Evolutionary conservation across 2,113 vertebrate genomes (phyloP).

Genomic region (Xenotilapia leptura): DNA sequence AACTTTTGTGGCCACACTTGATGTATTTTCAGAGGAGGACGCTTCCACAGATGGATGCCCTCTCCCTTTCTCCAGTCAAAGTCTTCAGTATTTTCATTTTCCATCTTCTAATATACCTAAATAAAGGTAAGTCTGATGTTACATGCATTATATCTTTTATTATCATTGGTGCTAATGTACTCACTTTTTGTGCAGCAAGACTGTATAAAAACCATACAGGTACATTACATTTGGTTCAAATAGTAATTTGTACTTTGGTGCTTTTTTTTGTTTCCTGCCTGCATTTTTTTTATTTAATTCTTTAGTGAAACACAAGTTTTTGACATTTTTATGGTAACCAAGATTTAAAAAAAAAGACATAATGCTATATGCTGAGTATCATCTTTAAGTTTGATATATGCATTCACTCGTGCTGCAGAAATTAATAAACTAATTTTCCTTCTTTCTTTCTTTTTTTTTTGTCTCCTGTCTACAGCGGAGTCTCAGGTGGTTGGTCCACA

Average conservation of each 20-base stretch:
- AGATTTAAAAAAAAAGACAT: too few relatives aligned
- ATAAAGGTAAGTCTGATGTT: not conserved
- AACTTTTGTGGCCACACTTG: not conserved
- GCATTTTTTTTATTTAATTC: not conserved
- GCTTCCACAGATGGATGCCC: accelerated
- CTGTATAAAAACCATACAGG: not conserved
- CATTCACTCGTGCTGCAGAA: accelerated
- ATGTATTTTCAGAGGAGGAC: not conserved
- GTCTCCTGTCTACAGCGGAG: accelerated
- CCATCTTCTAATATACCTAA: not conserved
- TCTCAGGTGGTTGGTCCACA: not conserved
- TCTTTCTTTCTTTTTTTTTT: accelerated
- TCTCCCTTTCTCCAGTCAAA: not conserved
- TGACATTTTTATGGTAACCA: accelerated
- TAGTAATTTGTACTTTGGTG: accelerated
- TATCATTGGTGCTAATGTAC: not conserved
- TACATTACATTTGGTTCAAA: not conserved
- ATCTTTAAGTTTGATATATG: not conserved
- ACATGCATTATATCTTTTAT: accelerated
- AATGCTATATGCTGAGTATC: accelerated
- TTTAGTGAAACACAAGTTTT: not conserved
- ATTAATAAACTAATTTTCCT: accelerated
- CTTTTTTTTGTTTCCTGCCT: not conserved
- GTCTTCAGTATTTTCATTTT: not conserved
- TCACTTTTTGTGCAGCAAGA: accelerated